Percentiles rank a stretch among this genome's conserved stretches.
phyloP scores from a whole-genome alignment of 2,113 vertebrate species.

The Melanocharis versteri region DNA sequence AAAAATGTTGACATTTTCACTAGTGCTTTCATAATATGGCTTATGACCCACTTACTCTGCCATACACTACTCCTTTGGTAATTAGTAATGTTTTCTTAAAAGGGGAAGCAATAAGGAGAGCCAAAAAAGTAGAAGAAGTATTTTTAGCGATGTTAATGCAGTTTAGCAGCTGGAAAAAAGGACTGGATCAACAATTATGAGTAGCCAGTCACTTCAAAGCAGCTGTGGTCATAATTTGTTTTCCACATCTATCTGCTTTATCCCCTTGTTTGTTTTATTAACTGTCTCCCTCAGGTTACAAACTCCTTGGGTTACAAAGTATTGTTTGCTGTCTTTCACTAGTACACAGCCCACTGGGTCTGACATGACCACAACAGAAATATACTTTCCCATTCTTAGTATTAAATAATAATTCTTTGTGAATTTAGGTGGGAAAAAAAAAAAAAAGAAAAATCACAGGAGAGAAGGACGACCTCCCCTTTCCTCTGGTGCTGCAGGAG shows the following conservation, averaged over 20 bases:
- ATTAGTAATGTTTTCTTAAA: background rate
- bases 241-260: background rate
- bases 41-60: background rate
- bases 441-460: background rate
- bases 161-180: background rate
- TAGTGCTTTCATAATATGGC: background rate
- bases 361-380: background rate
- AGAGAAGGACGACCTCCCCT: background rate
- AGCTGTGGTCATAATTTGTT: background rate
- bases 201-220: background rate
- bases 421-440: accelerated
- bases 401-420: background rate
- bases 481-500: background rate
- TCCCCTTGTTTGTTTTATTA: background rate
- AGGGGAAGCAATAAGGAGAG: background rate
- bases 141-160: background rate
- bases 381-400: background rate
- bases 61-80: background rate
- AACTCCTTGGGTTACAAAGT: background rate
- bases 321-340: background rate
- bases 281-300: background rate
- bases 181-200: background rate
- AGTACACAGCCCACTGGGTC: accelerated
- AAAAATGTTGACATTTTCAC: background rate
- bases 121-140: background rate